These are phyloP conservation scores for Babylonia areolata DNA, from an alignment of 1,140 invertebrate genomes.

Conservation along the genomic window DNA sequence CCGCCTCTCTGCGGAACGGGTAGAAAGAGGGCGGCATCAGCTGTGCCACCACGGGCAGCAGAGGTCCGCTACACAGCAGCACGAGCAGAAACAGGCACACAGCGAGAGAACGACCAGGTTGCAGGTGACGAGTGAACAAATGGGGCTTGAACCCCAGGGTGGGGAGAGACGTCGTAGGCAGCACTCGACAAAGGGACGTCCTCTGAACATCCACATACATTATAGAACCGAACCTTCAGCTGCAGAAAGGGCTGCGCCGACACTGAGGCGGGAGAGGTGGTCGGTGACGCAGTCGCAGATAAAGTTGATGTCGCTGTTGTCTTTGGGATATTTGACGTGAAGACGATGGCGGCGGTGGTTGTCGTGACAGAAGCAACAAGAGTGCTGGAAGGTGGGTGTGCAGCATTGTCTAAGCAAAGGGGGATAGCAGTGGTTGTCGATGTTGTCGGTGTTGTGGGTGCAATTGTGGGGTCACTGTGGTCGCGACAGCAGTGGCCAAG, in stretches of 20 bases:
- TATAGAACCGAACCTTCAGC: slow-evolving; percentile 4
- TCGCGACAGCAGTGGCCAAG: background rate
- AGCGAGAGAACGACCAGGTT: background rate
- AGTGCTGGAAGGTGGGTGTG: slow-evolving; percentile 2
- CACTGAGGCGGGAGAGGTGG: slow-evolving; percentile 4
- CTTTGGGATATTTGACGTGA: background rate
- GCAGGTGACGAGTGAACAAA: background rate
- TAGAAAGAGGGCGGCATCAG: slow-evolving; percentile 31
- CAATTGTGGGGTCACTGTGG: background rate
- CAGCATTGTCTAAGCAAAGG: slow-evolving; percentile 8
- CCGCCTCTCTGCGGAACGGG: slow-evolving; percentile 17
- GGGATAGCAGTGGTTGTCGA: background rate
- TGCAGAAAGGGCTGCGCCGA: background rate
- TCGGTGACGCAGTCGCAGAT: background rate
- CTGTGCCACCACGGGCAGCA: slow-evolving; percentile 8
- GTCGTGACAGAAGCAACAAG: slow-evolving; percentile 12
- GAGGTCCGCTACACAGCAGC: slow-evolving; percentile 4
- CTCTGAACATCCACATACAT: slow-evolving; percentile 20
- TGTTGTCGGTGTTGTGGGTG: background rate
- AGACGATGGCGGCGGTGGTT: background rate
- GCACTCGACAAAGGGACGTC: slow-evolving; percentile 5
- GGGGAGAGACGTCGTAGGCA: background rate
- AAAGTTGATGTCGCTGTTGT: background rate
- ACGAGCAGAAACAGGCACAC: slow-evolving; percentile 28
- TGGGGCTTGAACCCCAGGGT: slow-evolving; percentile 19